These are phyloP conservation scores for Dione vanillae DNA, from an alignment of 2,888 invertebrate species.

Conservation along the genomic window DNA sequence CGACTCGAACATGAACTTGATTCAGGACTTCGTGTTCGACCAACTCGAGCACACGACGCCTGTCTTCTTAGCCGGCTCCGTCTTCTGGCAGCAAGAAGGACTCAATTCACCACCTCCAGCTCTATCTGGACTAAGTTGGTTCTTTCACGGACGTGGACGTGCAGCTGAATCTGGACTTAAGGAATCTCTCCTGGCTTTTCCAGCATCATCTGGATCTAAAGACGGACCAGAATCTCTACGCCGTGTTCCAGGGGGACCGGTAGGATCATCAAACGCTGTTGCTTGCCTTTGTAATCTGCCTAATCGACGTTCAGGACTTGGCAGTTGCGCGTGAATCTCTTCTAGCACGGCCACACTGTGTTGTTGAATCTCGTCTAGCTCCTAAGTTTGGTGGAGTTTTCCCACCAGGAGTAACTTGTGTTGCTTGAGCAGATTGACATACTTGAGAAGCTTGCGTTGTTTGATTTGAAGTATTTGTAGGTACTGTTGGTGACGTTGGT, in stretches of 20 bases:
- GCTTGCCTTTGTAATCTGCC: conserved; percentile 93
- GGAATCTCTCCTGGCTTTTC: conserved; percentile 92
- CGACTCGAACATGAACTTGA: conserved; percentile 91
- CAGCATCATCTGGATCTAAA: conserved; percentile 92
- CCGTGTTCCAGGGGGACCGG: conserved; percentile 87
- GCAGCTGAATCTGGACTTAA: conserved; percentile 96
- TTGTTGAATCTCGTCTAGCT: conserved; percentile 91
- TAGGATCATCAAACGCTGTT: conserved; percentile 94
- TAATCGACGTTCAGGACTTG: conserved; percentile 87
- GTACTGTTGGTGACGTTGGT: conserved; percentile 89
- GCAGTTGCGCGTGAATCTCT: conserved; percentile 87
- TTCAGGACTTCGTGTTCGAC: conserved; percentile 86
- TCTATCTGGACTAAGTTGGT: conserved; percentile 91
- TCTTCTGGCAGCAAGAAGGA: conserved; percentile 88
- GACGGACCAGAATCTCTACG: conserved; percentile 93
- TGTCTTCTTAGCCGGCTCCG: conserved; percentile 89
- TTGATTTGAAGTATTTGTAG: conserved; percentile 61
- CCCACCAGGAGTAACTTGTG: conserved; percentile 67
- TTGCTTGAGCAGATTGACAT: conserved; percentile 51
- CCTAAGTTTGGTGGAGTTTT: conserved; percentile 78
- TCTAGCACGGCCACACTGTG: conserved; percentile 89
- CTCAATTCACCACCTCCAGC: conserved; percentile 92
- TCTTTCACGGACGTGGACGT: conserved; percentile 89
- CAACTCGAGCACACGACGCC: conserved; percentile 89
- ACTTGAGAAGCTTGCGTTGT: conserved; percentile 61